Base-by-base conservation (phyloP, 2,797 vertebrate species). In the Smutsia gigantea region DNA sequence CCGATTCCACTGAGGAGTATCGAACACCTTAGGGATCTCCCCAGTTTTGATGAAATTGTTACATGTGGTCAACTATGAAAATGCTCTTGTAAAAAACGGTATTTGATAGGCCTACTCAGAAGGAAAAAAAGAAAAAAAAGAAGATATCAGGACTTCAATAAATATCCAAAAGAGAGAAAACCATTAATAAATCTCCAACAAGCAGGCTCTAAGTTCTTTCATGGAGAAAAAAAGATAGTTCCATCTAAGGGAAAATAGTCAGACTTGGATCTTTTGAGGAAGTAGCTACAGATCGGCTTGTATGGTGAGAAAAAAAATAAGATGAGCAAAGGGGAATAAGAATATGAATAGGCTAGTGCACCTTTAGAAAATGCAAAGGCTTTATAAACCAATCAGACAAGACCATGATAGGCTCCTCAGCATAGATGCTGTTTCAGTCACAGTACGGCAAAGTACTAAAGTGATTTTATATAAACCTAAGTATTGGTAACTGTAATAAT, bases 21-120 rank as follows among this genome's bases (percentile, higher is more conserved):
- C 34, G 85, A 94, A 37, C 64, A 92, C 64, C 74, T 90, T 46
- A 53, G 96, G 27, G 69, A 1, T 11, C 49, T 49, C 82, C 57
- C 7, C 49, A 71, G 31, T 71, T 89, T 66, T 0, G 37, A 11
- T 63, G 81, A 97, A 72, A 59, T 34, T 81, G 51, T 68, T 84
- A 78, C 8, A 11, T 46, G 15, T 5, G 29, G 68, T 75, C n/a
- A 90, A 71, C 34, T 34, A 27, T 55, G 53, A 10, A 87, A 49
- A 64, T 0, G 0, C 42, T 83, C 79, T 53, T 66, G n/a, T 42
- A 25, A 59, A 59, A 64, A 66, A 37, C 42, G 11, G 6, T 39
- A 72, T 64, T 87, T 82, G 82, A 55, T 0, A 59, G 79, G 87
- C 46, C 15, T 93, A 57, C 53, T 77, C 13, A 81, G 57, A 92